Base-by-base conservation (phyloP, 2,797 vertebrate species). In the Pterois miles region DNA sequence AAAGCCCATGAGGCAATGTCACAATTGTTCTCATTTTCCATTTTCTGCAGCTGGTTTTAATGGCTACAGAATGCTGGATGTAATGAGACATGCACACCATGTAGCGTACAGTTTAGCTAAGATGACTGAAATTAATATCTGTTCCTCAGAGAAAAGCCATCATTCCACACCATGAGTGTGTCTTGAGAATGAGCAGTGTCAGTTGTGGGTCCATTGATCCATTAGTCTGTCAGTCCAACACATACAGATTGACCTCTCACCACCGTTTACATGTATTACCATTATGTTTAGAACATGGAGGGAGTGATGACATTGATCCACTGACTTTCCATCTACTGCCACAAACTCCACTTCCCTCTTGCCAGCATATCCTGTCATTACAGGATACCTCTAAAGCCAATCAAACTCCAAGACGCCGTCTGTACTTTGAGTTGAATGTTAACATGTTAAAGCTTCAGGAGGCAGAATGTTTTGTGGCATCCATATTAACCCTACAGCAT, bases 1-100 rank as follows among this genome's bases (percentile, higher is more conserved):
- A 71, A 76, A 82, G 62, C 76, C 74, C 76, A 52, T 1, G 29
- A 75, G 64, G 22, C 10, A 43, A 72, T 66, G 77, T 76, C 82
- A 86, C 71, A 68, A 65, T 78, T 74, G 69, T 76, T 80, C 78
- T 74, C 53, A 53, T 81, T 84, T 81, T 65, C 67, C 81, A 83
- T 76, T 84, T 71, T 74, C 69, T 74, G 64, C 64, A 83, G 79
- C 69, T 84, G 71, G 11, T 67, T 86, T 78, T 83, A 74, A 83
- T 87, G 68, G 57, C 65, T 31, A 52, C 67, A 59, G 33, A 58
- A 71, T 27, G 40, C 59, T 34, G 54, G 7, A 11, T 52, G 46
- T 74, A 85, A 74, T 81, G 74, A 78, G 81, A 76, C 67, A 66
- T 54, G 60, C 68, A 38, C 54, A 33, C 59, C 69, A 29, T 76